phyloP scores from a whole-genome alignment of 2,888 invertebrate species.

The Lasioglossum zephyrum region DNA sequence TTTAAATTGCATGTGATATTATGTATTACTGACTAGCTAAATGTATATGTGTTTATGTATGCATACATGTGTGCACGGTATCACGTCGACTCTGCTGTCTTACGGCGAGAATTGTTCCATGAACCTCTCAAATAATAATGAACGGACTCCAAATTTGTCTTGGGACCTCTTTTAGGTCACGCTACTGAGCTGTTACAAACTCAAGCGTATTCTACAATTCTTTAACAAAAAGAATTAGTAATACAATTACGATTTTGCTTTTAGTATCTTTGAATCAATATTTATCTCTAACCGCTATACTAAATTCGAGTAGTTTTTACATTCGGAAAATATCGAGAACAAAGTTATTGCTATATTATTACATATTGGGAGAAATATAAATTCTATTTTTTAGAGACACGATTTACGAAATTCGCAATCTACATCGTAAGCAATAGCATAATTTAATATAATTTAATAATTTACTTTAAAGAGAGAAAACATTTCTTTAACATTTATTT shows the following conservation, averaged over 20 bases:
- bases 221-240: background rate
- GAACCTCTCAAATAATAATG: background rate
- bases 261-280: background rate
- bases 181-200: background rate
- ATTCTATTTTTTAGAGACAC: constrained; percentile 7
- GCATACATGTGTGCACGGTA: background rate
- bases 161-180: background rate
- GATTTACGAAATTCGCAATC: background rate
- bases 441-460: background rate
- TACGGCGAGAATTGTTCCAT: too few relatives aligned
- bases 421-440: background rate
- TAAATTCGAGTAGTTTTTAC: background rate
- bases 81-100: background rate
- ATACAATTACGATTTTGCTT: background rate
- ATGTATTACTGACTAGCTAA: constrained; percentile 65
- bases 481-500: background rate
- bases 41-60: constrained; percentile 25
- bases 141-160: background rate
- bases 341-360: background rate
- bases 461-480: background rate
- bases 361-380: background rate
- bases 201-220: background rate
- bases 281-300: background rate
- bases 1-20: constrained; percentile 83
- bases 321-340: background rate